A percentile compares a stretch with the other conserved stretches of the same genome.
Conservation (phyloP, 2,113 vertebrate genomes). For the Notothenia coriiceps region DNA sequence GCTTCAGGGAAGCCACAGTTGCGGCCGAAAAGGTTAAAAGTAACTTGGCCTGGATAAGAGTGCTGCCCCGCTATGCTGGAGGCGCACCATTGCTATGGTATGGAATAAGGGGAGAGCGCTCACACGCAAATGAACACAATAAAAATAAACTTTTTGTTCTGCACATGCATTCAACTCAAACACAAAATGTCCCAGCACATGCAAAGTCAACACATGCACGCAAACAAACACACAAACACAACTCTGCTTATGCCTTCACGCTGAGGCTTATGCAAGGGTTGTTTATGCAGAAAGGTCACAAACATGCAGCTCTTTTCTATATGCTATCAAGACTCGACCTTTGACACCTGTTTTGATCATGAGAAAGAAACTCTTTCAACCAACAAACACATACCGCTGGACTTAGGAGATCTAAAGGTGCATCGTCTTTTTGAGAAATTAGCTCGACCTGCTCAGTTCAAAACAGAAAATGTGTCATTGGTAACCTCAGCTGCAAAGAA, state of each 20-base stretch:
- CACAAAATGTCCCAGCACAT: background rate
- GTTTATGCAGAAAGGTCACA: slow-evolving; percentile 9
- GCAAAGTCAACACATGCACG: slow-evolving; percentile 14
- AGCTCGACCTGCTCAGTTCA: background rate
- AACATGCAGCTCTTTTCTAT: background rate
- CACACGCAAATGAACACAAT: background rate
- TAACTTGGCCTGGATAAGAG: slow-evolving; percentile 10
- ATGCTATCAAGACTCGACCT: background rate
- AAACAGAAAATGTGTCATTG: background rate
- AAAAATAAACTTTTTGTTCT: slow-evolving; percentile 16
- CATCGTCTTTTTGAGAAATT: background rate
- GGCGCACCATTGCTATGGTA: background rate
- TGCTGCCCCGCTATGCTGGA: background rate
- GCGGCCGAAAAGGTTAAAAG: slow-evolving; percentile 42
- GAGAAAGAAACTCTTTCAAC: background rate
- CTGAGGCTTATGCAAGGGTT: background rate
- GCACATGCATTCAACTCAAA: background rate
- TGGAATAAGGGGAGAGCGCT: background rate
- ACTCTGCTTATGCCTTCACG: background rate
- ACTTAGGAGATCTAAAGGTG: background rate
- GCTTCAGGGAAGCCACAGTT: slow-evolving; percentile 9
- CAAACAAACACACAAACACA: slow-evolving; percentile 7
- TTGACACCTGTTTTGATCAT: background rate
- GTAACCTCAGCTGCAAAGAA: background rate
- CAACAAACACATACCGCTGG: background rate